Evolutionary conservation across 2,797 vertebrate genomes (phyloP), one percentile per base, ranked within the genome.

Genomic region (Lycodopsis pacificus): DNA sequence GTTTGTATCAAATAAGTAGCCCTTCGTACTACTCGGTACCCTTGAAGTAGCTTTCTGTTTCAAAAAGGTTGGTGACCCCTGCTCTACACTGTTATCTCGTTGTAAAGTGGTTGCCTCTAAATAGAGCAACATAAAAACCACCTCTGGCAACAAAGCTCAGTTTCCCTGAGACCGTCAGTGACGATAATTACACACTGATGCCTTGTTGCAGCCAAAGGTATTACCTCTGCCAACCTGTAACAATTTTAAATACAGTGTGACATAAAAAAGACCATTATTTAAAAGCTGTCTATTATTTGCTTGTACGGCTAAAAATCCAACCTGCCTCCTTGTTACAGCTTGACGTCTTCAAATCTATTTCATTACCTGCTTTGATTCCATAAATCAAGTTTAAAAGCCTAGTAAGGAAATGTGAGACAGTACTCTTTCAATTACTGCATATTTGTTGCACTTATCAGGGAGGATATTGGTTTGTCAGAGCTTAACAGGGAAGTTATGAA

Each of bases 341-440:
- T 10, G 1, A 38, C 30, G 17, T 48, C 44, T 46, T 56, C 40
- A 19, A 44, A 72, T 56, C 58, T 25, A 65, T 79, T 73, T 48
- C 62, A 74, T 77, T 75, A 81, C 73, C 76, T 81, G 65, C 61
- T 32, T 40, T 53, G 63, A 46, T 46, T 79, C 70, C 73, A 22
- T 27, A 81, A 8, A 34, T 70, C 32, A 54, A 8, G n/a, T 78
- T 66, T 46, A 44, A 73, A 67, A 62, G 40, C 36, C 2, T 14
- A 44, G 34, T 25, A 48, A 27, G 22, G 14, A 65, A 69, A 71
- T 20, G 17, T 68, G 63, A 57, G 74, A 67, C 32, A 76, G 65
- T 77, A 40, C 79, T 83, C 70, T 79, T 72, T 20, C 73, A 66
- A 85, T 79, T 74, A 65, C 42, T 44, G 5, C 48, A 13, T 13